A percentile compares a stretch with the other conserved stretches of the same genome.
Evolutionary conservation across 92 coral and sea anemone species (phyloP).

Genomic region (Blastomussa wellsi): DNA sequence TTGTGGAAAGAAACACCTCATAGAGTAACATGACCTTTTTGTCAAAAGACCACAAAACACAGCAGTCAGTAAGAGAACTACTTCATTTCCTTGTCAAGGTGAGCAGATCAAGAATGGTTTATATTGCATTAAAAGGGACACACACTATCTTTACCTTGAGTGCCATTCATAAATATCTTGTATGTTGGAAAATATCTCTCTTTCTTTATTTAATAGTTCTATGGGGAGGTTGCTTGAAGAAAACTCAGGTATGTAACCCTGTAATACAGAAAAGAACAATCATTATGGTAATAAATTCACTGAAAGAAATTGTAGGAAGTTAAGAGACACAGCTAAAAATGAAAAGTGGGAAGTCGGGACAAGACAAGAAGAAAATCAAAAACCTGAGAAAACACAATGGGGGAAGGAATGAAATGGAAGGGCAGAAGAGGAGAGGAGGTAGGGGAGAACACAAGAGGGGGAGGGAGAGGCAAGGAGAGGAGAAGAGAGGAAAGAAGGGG

Average conservation of each 20-base stretch:
- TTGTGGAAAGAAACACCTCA: too few relatives aligned
- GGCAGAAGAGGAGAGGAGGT: background rate
- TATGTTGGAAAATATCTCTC: constrained; percentile 71
- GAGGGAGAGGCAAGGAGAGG: background rate
- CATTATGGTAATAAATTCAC: background rate
- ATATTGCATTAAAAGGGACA: background rate
- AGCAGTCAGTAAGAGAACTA: too few relatives aligned
- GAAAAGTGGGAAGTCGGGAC: background rate
- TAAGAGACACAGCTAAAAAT: too few relatives aligned
- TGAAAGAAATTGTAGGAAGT: background rate
- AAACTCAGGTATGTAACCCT: constrained; percentile 80
- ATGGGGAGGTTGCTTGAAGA: constrained; percentile 55
- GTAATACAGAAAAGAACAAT: background rate
- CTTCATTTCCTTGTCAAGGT: too few relatives aligned
- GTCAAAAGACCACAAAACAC: too few relatives aligned
- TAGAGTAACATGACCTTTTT: too few relatives aligned
- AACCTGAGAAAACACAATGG: too few relatives aligned
- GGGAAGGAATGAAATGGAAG: too few relatives aligned
- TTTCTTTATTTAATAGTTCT: constrained; percentile 73
- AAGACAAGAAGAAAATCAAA: background rate
- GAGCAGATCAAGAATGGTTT: background rate
- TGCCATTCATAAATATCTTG: constrained; percentile 85
- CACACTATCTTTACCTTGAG: constrained; percentile 59
- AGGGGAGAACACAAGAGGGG: background rate
- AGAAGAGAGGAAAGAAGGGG: background rate